A percentile compares a stretch with the other conserved stretches of the same genome.
Conservation (phyloP, 2,113 vertebrate species). For the Neodon shergylaensis region DNA sequence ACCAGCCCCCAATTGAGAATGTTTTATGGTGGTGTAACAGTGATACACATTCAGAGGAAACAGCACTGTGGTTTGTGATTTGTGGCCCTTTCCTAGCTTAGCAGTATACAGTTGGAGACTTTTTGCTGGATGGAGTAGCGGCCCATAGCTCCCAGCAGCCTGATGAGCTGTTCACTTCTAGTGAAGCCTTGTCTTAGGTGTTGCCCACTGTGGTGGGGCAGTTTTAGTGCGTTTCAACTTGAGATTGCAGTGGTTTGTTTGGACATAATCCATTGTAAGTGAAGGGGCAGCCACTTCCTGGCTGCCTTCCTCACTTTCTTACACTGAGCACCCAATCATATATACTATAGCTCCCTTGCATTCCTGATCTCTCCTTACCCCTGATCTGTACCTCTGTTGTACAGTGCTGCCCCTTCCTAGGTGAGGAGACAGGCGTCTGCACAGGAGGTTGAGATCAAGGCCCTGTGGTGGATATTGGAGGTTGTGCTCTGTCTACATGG, state of each 20-base stretch:
- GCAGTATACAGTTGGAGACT: neutral
- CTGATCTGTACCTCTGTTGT: fast-evolving
- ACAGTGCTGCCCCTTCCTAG: fast-evolving
- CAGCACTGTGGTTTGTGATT: too few relatives aligned
- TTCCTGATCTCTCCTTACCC: neutral
- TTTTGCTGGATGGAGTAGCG: neutral
- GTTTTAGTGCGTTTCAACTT: neutral
- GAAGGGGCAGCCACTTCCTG: too few relatives aligned
- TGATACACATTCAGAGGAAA: neutral
- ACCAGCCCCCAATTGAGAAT: neutral
- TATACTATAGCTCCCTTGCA: neutral
- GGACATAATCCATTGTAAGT: too few relatives aligned
- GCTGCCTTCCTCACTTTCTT: neutral
- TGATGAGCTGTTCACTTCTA: neutral
- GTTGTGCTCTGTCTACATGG: neutral
- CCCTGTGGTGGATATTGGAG: neutral
- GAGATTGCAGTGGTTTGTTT: neutral
- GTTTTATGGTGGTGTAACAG: neutral
- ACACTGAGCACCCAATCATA: too few relatives aligned
- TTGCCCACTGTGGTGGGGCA: neutral
- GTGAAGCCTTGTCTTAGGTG: neutral
- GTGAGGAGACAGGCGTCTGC: neutral
- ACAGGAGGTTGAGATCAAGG: neutral
- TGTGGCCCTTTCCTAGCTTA: neutral
- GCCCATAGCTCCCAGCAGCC: neutral